phyloP scores from a whole-genome alignment of 2,888 invertebrate genomes.

The Pegoplata infirma region DNA sequence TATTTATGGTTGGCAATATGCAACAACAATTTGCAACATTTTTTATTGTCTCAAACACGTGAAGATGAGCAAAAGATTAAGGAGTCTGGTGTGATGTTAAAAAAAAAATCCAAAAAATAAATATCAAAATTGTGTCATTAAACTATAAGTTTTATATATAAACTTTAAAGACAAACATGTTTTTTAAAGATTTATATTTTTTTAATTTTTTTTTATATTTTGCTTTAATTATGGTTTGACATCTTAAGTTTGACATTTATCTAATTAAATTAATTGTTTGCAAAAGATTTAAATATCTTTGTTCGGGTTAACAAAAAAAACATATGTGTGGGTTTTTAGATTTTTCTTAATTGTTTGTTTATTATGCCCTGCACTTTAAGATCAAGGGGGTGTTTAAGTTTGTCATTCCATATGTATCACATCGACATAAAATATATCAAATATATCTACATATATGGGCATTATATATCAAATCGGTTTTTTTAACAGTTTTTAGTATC shows the following conservation, averaged over 20 bases:
- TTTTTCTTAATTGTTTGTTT: constrained; percentile 37
- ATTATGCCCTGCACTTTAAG: no score
- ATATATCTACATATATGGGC: no score
- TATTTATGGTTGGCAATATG: not conserved
- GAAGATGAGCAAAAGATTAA: constrained; percentile 51
- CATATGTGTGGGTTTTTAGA: constrained; percentile 32
- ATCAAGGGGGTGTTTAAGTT: no score
- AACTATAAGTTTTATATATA: constrained; percentile 3
- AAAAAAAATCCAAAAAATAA: constrained; percentile 5
- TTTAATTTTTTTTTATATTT: not conserved
- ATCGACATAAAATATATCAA: no score
- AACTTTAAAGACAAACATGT: not conserved
- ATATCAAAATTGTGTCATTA: constrained; percentile 53
- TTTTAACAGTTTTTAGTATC: no score
- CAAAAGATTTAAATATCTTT: not conserved
- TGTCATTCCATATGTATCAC: no score
- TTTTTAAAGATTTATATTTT: not conserved
- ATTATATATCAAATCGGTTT: no score
- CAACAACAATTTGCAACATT: constrained; percentile 37
- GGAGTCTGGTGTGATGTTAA: not conserved
- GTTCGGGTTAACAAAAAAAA: not conserved
- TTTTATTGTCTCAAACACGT: constrained; percentile 16
- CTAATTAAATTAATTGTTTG: constrained; percentile 42
- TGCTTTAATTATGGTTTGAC: not conserved
- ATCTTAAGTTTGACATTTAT: constrained; percentile 47